A percentile compares a stretch with the other conserved stretches of the same genome.
phyloP scores from a whole-genome alignment of 2,888 invertebrate species.

The Callimorpha dominula region DNA sequence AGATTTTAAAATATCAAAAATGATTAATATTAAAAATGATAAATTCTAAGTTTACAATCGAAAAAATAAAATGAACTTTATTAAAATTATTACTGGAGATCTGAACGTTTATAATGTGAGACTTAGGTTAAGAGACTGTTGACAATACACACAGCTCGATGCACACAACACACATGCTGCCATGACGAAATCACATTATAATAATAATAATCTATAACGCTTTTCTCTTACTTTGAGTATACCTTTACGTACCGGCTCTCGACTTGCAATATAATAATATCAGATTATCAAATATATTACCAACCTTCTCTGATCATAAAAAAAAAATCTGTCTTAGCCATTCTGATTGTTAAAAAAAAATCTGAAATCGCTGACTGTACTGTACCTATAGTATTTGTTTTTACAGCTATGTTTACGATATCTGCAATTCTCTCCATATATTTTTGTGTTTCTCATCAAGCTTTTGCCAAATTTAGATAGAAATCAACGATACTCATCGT shows the following conservation, averaged over 20 bases:
- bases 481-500: no score
- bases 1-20: conserved; percentile 58
- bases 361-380: neutral
- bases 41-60: conserved; percentile 49
- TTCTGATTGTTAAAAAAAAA: neutral
- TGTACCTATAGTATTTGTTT: neutral
- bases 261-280: conserved; percentile 8
- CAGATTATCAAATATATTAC: conserved; percentile 1
- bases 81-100: conserved; percentile 59
- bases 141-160: conserved; percentile 30
- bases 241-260: neutral
- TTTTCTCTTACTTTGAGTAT: conserved; percentile 15
- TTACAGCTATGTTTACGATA: neutral
- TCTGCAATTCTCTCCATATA: neutral
- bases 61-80: conserved; percentile 55
- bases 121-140: conserved; percentile 39
- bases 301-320: neutral
- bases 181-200: conserved; percentile 50
- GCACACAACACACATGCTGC: conserved; percentile 50
- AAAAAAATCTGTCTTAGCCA: neutral
- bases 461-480: no score
- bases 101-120: conserved; percentile 52
- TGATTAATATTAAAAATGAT: conserved; percentile 48
- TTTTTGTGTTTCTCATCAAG: neutral
- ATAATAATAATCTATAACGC: conserved; percentile 26